Conservation (phyloP, 2,888 invertebrate genomes). For the Orthonevra nobilis region DNA sequence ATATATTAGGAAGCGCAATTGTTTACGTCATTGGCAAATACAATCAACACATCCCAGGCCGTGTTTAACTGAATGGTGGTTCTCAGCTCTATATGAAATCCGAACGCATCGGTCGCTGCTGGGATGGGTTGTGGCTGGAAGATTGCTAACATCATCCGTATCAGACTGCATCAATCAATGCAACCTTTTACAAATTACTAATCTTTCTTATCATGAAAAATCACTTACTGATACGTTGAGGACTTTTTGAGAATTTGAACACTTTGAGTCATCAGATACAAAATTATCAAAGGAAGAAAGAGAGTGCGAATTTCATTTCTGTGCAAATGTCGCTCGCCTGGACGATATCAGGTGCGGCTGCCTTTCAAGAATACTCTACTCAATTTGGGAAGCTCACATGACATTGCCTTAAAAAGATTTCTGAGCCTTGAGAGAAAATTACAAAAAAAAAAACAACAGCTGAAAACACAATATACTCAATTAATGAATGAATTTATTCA, state of each 20-base stretch:
- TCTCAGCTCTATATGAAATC: constrained; percentile 43
- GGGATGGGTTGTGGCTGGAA: constrained; percentile 37
- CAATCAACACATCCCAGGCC: constrained; percentile 25
- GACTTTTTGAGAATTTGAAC: background rate
- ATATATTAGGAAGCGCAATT: constrained; percentile 21
- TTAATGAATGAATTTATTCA: constrained; percentile 31
- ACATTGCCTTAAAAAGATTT: constrained; percentile 45
- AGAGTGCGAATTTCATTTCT: constrained; percentile 1
- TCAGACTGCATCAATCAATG: background rate
- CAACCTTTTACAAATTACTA: background rate
- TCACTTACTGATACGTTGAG: background rate
- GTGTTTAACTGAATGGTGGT: constrained; percentile 5
- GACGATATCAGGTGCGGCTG: constrained; percentile 31
- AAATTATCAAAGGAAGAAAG: background rate
- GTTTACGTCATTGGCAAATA: constrained; percentile 22
- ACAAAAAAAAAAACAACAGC: constrained; percentile 14
- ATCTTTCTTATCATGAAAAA: background rate
- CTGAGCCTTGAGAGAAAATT: constrained; percentile 32
- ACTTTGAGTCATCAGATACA: background rate
- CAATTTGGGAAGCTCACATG: constrained; percentile 29
- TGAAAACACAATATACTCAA: constrained; percentile 16
- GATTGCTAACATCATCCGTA: background rate
- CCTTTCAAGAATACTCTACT: constrained; percentile 16
- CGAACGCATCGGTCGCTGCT: constrained; percentile 28
- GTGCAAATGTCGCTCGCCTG: background rate